Evolutionary conservation across 2,888 invertebrate genomes (phyloP).

Genomic region (Napeogenes inachia): DNA sequence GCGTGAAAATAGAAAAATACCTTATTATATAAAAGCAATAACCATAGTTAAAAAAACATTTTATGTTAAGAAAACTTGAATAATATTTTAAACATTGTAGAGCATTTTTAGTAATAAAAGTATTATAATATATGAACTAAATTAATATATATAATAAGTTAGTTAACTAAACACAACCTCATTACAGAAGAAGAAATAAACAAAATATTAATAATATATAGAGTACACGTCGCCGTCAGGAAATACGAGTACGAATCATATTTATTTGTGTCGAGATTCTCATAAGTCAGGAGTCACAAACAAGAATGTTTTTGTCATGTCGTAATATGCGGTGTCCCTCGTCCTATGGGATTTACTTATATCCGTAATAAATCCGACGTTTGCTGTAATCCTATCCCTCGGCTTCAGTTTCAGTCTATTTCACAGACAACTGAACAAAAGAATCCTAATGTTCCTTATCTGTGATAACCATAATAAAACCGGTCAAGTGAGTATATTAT

Average conservation of each 20-base stretch:
- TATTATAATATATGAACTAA: too few species aligned
- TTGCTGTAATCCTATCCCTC: conserved; percentile 62
- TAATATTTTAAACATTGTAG: too few species aligned
- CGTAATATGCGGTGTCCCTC: conserved; percentile 23
- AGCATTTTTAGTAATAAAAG: too few species aligned
- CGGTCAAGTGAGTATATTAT: conserved; percentile 7
- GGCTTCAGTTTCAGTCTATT: conserved; percentile 53
- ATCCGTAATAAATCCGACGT: conserved; percentile 67
- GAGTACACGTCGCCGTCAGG: too few species aligned
- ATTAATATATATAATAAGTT: too few species aligned
- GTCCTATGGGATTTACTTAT: conserved; percentile 54
- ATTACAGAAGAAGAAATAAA: too few species aligned
- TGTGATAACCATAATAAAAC: conserved; percentile 5
- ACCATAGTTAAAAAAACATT: too few species aligned
- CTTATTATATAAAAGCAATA: conserved; percentile 28
- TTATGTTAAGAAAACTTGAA: too few species aligned
- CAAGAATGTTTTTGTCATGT: conserved; percentile 19
- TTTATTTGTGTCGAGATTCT: conserved; percentile 12
- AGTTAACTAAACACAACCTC: too few species aligned
- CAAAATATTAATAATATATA: too few species aligned
- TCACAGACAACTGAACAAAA: conserved; percentile 54
- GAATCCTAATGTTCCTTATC: conserved; percentile 15
- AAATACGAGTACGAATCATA: too few species aligned
- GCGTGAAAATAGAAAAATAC: conserved; percentile 55
- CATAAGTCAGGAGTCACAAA: conserved; percentile 22